Base-by-base conservation (phyloP, 2,888 invertebrate species). In the Harpagoxenus sublaevis region DNA sequence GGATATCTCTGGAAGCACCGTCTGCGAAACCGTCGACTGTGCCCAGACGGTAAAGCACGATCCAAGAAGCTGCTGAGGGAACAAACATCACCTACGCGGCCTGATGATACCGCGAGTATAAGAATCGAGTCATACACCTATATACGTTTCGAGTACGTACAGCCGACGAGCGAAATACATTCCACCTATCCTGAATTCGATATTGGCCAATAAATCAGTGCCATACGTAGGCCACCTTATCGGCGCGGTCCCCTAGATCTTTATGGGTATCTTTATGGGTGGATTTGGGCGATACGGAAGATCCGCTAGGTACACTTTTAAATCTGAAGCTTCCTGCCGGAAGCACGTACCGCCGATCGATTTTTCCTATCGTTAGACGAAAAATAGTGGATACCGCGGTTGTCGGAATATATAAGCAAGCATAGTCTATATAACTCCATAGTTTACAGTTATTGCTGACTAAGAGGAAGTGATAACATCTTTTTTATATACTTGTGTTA, bases 171-270 rank as follows among this genome's bases (percentile, higher is more conserved):
- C 35, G 66, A 48, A 18, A 73, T 66, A 78, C 57, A 78, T 71
- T 77, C 8, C 48, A 48, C 42, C 84, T 83, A 88, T 84, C 88
- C 85, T 81, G 87, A 86, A 91, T 90, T 88, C 87, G 89, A 91
- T 90, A 91, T 91, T 83, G 85, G 84, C 79, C 84, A 84, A 91
- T 91, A 91, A 91, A 86, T 91, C 89, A 86, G 84, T 48, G 73
- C 57, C 63, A 66, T 73, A 68, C 63, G 55, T 63, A 48, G 77
- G 35, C 51, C 87, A 85, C 82, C 89, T 91, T 91, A 92, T 92
- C 90, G 86, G 74, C 81, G 65, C 75, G 57, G 68, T 28, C 39
- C 48, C 9, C 10, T 31, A 53, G 70, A 84, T 84, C 66, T 84
- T 84, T 70, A 84, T 84, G 53, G 53, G 60, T 84, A 83, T 85